Conservation (phyloP, 1,140 invertebrate species). For the Leptinotarsa undecemlineata region DNA sequence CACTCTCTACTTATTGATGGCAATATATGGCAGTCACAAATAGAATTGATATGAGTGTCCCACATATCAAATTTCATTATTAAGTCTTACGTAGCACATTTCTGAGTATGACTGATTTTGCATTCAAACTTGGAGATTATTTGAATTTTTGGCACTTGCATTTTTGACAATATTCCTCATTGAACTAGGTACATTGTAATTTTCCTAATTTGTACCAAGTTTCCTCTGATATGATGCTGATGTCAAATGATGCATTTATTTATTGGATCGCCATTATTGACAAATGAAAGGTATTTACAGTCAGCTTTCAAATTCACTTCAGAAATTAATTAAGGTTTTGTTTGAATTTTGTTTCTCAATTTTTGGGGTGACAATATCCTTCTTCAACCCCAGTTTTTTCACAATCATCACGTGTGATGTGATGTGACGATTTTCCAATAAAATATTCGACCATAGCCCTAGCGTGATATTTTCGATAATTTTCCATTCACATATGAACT, state of each 20-base stretch:
- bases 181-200: not conserved
- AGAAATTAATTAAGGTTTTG: too few species aligned
- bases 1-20: too few species aligned
- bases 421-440: too few species aligned
- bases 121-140: not conserved
- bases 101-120: not conserved
- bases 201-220: not conserved
- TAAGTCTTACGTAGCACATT: not conserved
- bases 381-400: too few species aligned
- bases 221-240: not conserved
- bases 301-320: too few species aligned
- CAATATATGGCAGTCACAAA: not conserved
- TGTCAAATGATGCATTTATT: not conserved
- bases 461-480: too few species aligned
- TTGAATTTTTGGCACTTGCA: not conserved
- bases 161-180: not conserved
- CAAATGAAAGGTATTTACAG: not conserved
- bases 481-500: too few species aligned
- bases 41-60: not conserved
- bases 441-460: too few species aligned
- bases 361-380: too few species aligned
- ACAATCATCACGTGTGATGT: too few species aligned
- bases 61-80: not conserved
- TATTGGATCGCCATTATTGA: not conserved
- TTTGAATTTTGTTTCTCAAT: too few species aligned